A percentile compares a stretch with the other conserved stretches of the same genome.
Evolutionary conservation across 2,113 vertebrate genomes (phyloP).

Genomic region (Ivindomyrus marchei): DNA sequence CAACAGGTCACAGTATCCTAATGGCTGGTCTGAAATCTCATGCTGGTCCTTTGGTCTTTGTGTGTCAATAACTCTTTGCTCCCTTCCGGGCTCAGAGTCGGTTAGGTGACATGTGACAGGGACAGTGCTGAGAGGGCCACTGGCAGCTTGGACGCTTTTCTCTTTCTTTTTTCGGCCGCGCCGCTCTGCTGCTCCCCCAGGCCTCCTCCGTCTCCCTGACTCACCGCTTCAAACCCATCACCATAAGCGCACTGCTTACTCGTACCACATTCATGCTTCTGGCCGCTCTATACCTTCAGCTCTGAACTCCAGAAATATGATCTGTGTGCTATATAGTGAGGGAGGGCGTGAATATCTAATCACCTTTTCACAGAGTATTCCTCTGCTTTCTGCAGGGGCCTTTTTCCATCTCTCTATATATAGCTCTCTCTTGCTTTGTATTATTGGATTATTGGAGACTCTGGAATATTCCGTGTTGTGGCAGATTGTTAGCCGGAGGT

Average conservation of each 20-base stretch:
- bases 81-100: neutral
- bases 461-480: neutral
- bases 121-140: neutral
- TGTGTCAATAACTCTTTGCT: neutral
- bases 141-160: neutral
- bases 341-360: constrained; percentile 1
- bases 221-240: neutral
- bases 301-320: constrained; percentile 1
- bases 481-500: neutral
- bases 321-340: neutral
- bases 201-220: neutral
- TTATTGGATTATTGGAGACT: neutral
- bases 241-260: neutral
- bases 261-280: neutral
- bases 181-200: neutral
- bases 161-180: neutral
- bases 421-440: neutral
- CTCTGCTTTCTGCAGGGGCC: neutral
- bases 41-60: neutral
- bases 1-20: neutral
- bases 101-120: neutral
- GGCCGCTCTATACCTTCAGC: neutral
- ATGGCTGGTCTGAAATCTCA: neutral
- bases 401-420: neutral
- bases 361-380: neutral